phyloP scores from a whole-genome alignment of 2,888 invertebrate genomes.

The Caenorhabditis sp. region DNA sequence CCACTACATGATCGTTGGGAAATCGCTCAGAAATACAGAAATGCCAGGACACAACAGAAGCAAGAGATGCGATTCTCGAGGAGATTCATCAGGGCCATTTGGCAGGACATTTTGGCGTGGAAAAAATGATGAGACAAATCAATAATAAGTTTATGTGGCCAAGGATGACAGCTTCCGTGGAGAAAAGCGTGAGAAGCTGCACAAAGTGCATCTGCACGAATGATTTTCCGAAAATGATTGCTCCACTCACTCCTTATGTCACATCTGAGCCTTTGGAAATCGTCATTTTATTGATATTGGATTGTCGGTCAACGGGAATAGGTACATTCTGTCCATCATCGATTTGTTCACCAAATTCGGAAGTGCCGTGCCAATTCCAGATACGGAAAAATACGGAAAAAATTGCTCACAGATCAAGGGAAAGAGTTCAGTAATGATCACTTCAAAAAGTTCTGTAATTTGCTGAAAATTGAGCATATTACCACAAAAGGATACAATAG shows the following conservation, averaged over 20 bases:
- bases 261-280: constrained; percentile 18
- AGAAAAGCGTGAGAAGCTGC: constrained; percentile 14
- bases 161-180: constrained; percentile 31
- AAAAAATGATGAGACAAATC: constrained; percentile 2
- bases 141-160: constrained; percentile 17
- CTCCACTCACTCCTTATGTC: constrained; percentile 29
- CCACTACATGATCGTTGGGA: not conserved
- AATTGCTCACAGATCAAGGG: too few relatives aligned
- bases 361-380: constrained; percentile 20
- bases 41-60: not conserved
- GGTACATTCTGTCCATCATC: constrained; percentile 36
- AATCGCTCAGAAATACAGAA: not conserved
- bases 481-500: constrained; percentile 52
- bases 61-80: not conserved
- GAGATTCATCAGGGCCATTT: constrained; percentile 15
- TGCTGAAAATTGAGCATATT: constrained; percentile 5
- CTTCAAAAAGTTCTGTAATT: too few relatives aligned
- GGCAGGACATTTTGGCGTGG: constrained; percentile 3
- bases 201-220: constrained; percentile 19
- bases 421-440: too few relatives aligned
- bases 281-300: constrained; percentile 48
- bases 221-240: not conserved
- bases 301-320: constrained; percentile 19
- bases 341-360: constrained; percentile 54
- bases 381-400: too few relatives aligned